Percentiles rank a stretch among this genome's conserved stretches.
Conservation (phyloP, 2,113 vertebrate species). For the Bos taurus region DNA sequence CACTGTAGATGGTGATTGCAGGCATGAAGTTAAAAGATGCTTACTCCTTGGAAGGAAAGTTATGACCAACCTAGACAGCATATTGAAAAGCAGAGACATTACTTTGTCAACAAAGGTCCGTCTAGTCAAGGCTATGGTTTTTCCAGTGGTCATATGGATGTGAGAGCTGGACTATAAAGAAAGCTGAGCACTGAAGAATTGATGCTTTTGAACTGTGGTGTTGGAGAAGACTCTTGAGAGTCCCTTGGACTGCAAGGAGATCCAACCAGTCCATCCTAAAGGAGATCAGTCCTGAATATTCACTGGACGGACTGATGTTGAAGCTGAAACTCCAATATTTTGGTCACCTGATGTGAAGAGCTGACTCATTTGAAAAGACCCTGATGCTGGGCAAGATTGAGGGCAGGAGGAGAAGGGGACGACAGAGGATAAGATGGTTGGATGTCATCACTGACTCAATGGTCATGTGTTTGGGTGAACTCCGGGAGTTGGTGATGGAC, state of each 20-base stretch:
- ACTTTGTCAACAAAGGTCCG: background rate
- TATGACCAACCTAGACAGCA: background rate
- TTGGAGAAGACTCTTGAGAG: no score
- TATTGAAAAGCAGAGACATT: background rate
- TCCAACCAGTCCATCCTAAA: background rate
- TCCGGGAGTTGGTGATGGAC: background rate
- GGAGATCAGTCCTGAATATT: no score
- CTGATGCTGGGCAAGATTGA: background rate
- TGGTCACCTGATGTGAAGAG: fast-evolving
- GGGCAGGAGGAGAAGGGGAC: background rate
- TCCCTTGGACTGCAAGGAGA: no score
- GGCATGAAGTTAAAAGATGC: background rate
- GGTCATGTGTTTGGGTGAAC: background rate
- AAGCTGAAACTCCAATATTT: background rate
- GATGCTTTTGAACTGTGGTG: no score
- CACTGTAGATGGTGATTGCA: background rate
- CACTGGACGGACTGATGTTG: background rate
- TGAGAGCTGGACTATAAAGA: background rate
- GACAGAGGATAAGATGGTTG: background rate
- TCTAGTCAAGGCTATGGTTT: background rate
- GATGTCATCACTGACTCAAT: background rate
- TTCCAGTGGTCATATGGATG: no score
- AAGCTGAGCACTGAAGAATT: no score
- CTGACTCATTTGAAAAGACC: background rate
- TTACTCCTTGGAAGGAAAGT: background rate